These are phyloP conservation scores for Bubo scandiacus DNA, from an alignment of 2,113 vertebrate species.

Conservation along the genomic window DNA sequence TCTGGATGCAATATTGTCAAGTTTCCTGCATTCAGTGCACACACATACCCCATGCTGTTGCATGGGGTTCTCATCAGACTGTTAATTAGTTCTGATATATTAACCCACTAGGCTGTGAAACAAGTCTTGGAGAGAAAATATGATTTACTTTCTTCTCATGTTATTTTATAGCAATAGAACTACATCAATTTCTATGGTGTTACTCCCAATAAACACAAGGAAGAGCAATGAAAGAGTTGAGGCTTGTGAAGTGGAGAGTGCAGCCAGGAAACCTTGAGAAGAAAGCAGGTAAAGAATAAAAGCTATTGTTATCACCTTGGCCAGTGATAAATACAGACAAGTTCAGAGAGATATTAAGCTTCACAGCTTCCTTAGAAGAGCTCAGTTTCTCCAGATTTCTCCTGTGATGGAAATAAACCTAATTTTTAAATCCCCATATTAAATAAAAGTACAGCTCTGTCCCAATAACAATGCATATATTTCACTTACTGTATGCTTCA, in stretches of 20 bases:
- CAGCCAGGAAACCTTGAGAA: background rate
- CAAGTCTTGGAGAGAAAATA: background rate
- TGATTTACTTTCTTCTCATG: background rate
- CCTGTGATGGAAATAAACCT: background rate
- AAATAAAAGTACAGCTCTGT: background rate
- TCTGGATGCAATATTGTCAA: background rate
- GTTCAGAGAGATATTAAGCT: background rate
- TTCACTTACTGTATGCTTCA: background rate
- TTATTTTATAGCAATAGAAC: background rate
- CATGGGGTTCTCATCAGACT: background rate
- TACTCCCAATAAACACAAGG: background rate
- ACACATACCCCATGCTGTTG: background rate
- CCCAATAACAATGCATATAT: background rate
- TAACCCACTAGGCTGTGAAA: background rate
- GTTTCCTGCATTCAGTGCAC: background rate
- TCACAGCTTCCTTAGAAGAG: background rate
- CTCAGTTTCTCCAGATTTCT: background rate
- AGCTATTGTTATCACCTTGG: background rate
- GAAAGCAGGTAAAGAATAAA: background rate
- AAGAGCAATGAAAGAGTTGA: background rate
- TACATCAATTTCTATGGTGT: background rate
- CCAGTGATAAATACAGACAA: background rate
- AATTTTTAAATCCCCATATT: background rate
- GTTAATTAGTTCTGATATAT: slow-evolving; percentile 38
- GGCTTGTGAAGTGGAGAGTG: background rate